Evolutionary conservation across 1,140 invertebrate genomes (phyloP), one percentile per base, ranked within the genome.

Genomic region (Polyergus mexicanus): DNA sequence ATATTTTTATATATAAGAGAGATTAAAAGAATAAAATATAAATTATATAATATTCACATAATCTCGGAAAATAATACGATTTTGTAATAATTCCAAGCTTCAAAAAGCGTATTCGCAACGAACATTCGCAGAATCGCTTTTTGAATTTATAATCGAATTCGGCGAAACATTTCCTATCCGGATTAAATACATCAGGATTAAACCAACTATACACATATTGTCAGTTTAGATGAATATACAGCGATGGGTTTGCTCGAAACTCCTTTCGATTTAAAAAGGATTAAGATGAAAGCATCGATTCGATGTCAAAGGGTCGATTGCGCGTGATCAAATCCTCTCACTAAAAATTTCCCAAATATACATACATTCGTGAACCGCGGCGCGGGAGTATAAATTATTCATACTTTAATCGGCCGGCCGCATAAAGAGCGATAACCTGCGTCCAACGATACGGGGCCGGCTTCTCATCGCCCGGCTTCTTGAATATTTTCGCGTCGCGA

Each of bases 401-500:
- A 88, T 88, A 84, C n/a, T 69, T 90, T 88, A 90, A 90, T 90
- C 86, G 86, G 47, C 56, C 71, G 28, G 28, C 62, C 76, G 78
- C 83, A 87, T 88, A 71, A 76, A 88, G 56, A 74, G 60, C 63
- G 80, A 89, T 89, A 89, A 78, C 75, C 58, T 51, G 38, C 68
- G 86, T 86, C 58, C 80, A 85, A 72, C 76, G 80, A 63, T 47
- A 56, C 47, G 66, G 60, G 60, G 51, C 56, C 32, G 86, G 69
- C 80, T 87, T 90, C 89, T 76, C 85, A 89, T 89, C 85, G 72
- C 56, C 71, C 38, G 63, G 75, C 56, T 69, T 71, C 51, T 51
- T 62, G 80, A 90, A 90, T 88, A 83, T 90, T 90, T 90, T 88
- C 86, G 54, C 76, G 38, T 22, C 51, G 35, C 83, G 88, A 78